phyloP scores from a whole-genome alignment of 2,113 vertebrate genomes.

The Thermophis baileyi region DNA sequence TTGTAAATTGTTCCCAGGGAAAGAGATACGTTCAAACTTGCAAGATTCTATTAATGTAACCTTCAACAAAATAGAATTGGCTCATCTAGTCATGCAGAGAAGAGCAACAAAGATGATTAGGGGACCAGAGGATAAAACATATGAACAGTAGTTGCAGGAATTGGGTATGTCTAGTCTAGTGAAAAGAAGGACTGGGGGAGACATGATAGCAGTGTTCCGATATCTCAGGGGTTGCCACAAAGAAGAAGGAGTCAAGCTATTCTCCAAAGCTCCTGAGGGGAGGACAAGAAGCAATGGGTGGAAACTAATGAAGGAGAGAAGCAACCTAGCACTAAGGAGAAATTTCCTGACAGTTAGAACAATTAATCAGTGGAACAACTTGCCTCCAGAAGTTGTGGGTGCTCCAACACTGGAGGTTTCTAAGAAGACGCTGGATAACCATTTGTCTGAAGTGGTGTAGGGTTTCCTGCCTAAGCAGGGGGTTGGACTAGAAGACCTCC shows the following conservation, averaged over 20 bases:
- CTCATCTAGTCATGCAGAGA: not conserved
- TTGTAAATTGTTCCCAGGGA: not conserved
- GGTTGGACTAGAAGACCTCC: not conserved
- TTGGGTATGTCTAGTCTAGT: not conserved
- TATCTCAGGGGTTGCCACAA: accelerated
- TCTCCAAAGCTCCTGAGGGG: not conserved
- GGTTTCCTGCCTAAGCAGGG: not conserved
- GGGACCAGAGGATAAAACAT: not conserved
- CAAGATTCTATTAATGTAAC: not conserved
- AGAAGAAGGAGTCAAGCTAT: not conserved
- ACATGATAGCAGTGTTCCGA: not conserved
- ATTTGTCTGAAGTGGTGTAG: not conserved
- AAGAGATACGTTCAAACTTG: not conserved
- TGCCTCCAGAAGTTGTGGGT: too few relatives aligned
- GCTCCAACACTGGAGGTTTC: not conserved
- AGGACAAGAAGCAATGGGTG: too few relatives aligned
- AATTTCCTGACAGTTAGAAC: too few relatives aligned
- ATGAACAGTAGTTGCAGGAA: not conserved
- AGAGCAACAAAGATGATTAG: not conserved
- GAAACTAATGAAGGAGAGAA: too few relatives aligned
- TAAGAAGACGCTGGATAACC: not conserved
- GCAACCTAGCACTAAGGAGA: too few relatives aligned
- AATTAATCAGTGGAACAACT: too few relatives aligned
- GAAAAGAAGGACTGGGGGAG: not conserved
- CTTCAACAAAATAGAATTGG: not conserved